Percentiles rank a stretch among this genome's conserved stretches.
These are phyloP conservation scores for Girardia tigrina DNA, from an alignment of 2,888 invertebrate species.

Conservation along the genomic window DNA sequence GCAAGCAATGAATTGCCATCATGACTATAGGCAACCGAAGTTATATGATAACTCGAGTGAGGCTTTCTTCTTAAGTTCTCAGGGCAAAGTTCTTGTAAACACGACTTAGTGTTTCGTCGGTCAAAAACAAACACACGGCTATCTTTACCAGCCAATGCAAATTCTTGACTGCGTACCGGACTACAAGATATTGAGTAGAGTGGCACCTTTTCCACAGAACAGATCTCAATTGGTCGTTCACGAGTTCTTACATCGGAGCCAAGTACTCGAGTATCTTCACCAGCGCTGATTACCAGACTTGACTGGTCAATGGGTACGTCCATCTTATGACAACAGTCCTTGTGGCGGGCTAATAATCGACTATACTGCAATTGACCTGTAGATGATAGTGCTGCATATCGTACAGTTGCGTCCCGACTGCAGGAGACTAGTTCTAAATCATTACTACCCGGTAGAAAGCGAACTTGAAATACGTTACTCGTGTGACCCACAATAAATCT, in stretches of 20 bases:
- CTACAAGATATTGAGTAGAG: slow-evolving; percentile 21
- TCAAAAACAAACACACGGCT: not conserved
- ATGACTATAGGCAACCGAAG: slow-evolving; percentile 29
- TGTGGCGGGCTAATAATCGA: not conserved
- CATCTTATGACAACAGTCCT: slow-evolving; percentile 25
- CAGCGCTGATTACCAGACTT: slow-evolving; percentile 3
- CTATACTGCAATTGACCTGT: not conserved
- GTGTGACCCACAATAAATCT: not conserved
- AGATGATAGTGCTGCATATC: not conserved
- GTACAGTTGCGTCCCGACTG: not conserved
- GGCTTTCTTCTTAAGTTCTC: not conserved
- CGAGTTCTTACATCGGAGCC: not conserved
- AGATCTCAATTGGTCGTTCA: not conserved
- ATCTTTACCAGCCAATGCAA: slow-evolving; percentile 3
- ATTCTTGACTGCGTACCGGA: not conserved
- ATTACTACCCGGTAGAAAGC: not conserved
- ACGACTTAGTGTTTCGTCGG: not conserved
- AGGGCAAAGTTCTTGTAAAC: not conserved
- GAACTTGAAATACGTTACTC: slow-evolving; percentile 3
- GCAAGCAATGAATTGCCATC: slow-evolving; percentile 56
- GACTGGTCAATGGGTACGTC: slow-evolving; percentile 13
- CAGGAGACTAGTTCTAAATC: not conserved
- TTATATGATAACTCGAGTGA: not conserved
- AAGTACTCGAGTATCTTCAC: not conserved
- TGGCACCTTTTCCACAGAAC: not conserved